These are phyloP conservation scores for Eristalis tenax DNA, from an alignment of 2,888 invertebrate genomes.

Conservation along the genomic window DNA sequence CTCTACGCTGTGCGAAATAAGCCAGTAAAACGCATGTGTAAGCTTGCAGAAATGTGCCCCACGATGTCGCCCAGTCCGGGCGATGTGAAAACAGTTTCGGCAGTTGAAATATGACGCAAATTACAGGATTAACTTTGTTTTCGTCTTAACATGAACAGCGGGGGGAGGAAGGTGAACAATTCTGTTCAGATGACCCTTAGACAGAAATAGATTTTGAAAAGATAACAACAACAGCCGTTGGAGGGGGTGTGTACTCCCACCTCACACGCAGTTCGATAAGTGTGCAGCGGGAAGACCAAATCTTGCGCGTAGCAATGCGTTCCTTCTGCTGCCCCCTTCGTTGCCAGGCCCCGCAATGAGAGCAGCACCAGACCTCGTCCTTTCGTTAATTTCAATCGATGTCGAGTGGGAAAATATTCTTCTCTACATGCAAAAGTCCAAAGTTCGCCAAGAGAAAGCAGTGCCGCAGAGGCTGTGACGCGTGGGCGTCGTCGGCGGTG, in stretches of 20 bases:
- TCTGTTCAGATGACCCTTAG: not conserved
- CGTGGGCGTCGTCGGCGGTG: not conserved
- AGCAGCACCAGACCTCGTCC: conserved; percentile 25
- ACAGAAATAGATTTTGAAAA: conserved; percentile 27
- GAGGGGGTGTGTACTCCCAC: conserved; percentile 28
- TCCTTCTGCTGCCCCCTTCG: not conserved
- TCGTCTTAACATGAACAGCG: not conserved
- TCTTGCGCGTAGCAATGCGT: conserved; percentile 63
- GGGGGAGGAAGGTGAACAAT: not conserved
- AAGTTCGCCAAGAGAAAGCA: conserved; percentile 45
- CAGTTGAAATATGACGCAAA: conserved; percentile 38
- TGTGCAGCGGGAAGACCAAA: conserved; percentile 41
- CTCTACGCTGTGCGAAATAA: conserved; percentile 19
- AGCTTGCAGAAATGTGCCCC: conserved; percentile 36
- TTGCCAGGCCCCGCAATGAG: not conserved
- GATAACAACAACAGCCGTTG: conserved; percentile 28
- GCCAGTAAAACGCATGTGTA: conserved; percentile 64
- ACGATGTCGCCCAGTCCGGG: conserved; percentile 16
- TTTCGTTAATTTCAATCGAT: conserved; percentile 69
- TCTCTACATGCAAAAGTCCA: conserved; percentile 66
- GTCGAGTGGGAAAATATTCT: conserved; percentile 68
- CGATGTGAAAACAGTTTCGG: not conserved
- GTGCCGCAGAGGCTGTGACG: conserved; percentile 4
- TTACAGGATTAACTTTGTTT: conserved; percentile 29
- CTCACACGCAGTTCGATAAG: conserved; percentile 6